Base-by-base conservation (phyloP, 2,113 vertebrate genomes). In the Elachura formosa region DNA sequence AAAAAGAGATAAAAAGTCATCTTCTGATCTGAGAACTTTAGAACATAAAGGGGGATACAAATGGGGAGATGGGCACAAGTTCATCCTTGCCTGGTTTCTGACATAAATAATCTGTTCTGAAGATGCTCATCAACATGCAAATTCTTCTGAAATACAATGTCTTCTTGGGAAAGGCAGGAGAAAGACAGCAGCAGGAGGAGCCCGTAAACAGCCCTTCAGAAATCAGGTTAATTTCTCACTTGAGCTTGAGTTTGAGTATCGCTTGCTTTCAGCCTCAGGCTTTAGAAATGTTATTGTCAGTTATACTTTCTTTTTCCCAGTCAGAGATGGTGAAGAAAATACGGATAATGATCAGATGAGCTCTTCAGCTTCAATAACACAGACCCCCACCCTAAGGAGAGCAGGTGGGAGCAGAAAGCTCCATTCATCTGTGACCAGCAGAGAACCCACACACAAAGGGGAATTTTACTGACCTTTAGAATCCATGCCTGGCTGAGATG, bases 371-470 rank as follows among this genome's bases (percentile, higher is more conserved):
- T 45, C 12, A 12, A 5, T 11, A 51, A 19, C 33, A 41, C 15
- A 83, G 45, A 19, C 1, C 4, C 23, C 6, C 16, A 56, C 3
- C 28, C 17, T 21, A 14, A 22, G 62, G 36, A 79, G 5, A 59
- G 31, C 31, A 46, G 2, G 1, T 7, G 23, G 38, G 51, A 84
- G 64, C 20, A 64, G 52, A 51, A 79, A 21, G 6, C 9, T n/a
- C 34, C 34, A 18, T 14, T 24, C 0, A 0, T 10, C 64, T 59
- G 21, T 28, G 76, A 8, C n/a, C 48, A 58, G 36, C 33, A 68
- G 66, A 34, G n/a, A 2, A 49, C 10, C 25, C 24, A 10, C 2
- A 1, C 12, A 29, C 16, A 34, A 33, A 31, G 31, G 5, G 1
- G 7, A 45, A 7, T 34, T 84, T 68, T 16, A 71, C 4, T 33